phyloP scores from a whole-genome alignment of 2,888 invertebrate species.

The Alsophila aescularia region DNA sequence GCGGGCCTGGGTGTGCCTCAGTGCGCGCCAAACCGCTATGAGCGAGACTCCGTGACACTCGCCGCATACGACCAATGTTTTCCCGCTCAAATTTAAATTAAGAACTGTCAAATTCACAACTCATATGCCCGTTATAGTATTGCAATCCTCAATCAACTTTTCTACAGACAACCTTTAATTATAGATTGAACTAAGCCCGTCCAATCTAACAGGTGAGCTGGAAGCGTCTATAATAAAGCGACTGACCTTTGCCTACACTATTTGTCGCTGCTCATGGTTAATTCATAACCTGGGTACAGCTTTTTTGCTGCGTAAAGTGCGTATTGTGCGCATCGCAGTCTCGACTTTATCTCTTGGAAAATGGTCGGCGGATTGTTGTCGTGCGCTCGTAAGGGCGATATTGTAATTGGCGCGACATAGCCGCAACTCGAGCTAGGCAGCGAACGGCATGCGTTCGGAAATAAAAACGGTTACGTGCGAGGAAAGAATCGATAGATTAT shows the following conservation, averaged over 20 bases:
- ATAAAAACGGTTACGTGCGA: constrained; percentile 72
- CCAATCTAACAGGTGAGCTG: constrained; percentile 68
- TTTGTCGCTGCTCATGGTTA: constrained; percentile 77
- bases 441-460: constrained; percentile 68
- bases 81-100: constrained; percentile 43
- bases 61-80: constrained; percentile 53
- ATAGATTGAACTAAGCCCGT: constrained; percentile 36
- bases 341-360: constrained; percentile 42
- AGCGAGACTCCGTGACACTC: constrained; percentile 55
- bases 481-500: constrained; percentile 78
- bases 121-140: constrained; percentile 5
- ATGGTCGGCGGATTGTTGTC: constrained; percentile 45
- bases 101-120: constrained; percentile 36
- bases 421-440: constrained; percentile 61
- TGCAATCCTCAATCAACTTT: constrained; percentile 13
- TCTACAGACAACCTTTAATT: constrained; percentile 30
- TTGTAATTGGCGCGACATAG: constrained; percentile 63
- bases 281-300: constrained; percentile 67
- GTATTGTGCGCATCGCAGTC: constrained; percentile 49
- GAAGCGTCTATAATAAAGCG: constrained; percentile 69
- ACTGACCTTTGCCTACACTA: constrained; percentile 77
- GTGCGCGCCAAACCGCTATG: constrained; percentile 53
- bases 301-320: constrained; percentile 71
- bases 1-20: constrained; percentile 63
- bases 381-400: constrained; percentile 63